phyloP scores from a whole-genome alignment of 2,113 vertebrate species.

The Bujurquina vittata region DNA sequence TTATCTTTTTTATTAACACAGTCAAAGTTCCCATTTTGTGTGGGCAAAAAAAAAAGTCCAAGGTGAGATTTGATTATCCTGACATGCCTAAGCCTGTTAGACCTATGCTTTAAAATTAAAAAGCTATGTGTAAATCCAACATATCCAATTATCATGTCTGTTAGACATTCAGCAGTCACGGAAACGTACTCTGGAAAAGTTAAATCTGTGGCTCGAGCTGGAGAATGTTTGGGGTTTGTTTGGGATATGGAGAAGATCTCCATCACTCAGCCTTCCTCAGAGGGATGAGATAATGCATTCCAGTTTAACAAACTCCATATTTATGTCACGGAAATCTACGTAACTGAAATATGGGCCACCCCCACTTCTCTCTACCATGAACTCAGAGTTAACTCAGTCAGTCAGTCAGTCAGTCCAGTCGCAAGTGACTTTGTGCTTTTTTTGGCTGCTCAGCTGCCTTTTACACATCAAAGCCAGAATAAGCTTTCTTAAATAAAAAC shows the following conservation, averaged over 20 bases:
- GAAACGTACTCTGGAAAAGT: neutral
- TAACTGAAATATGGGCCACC: neutral
- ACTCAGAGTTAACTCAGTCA: neutral
- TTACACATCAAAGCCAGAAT: neutral
- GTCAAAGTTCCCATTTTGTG: neutral
- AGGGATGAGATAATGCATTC: conserved; percentile 69
- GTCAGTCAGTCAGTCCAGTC: neutral
- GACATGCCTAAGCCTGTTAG: neutral
- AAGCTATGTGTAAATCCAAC: neutral
- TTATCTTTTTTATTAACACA: neutral
- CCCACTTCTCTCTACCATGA: neutral
- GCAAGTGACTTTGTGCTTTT: neutral
- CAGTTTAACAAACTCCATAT: conserved; percentile 24
- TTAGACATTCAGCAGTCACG: neutral
- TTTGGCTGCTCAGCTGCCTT: neutral
- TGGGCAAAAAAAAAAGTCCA: neutral
- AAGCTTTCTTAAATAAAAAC: neutral
- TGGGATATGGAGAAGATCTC: conserved; percentile 14
- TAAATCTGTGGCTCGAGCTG: neutral
- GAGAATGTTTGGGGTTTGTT: neutral
- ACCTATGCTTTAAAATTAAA: neutral
- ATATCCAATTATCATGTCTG: neutral
- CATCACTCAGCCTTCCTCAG: neutral
- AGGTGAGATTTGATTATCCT: neutral
- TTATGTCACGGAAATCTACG: neutral